Conservation (phyloP, 1,140 invertebrate genomes). For the Drosophila novamexicana region DNA sequence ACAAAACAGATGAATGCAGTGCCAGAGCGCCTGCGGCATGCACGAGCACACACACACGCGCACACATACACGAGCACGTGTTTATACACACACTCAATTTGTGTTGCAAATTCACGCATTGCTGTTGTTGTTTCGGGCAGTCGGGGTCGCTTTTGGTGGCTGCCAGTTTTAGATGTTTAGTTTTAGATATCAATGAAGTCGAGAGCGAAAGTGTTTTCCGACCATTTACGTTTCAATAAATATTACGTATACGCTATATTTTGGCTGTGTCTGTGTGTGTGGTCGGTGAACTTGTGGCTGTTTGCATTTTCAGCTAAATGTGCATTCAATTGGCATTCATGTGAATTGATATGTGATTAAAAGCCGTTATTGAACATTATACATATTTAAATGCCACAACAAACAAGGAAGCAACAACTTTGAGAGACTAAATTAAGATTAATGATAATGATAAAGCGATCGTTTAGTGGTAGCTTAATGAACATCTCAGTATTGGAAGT, state of each 20-base stretch:
- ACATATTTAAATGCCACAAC: constrained; percentile 6
- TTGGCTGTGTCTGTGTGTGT: constrained; percentile 13
- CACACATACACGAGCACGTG: constrained; percentile 33
- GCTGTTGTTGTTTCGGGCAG: constrained; percentile 23
- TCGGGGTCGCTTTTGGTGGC: constrained; percentile 57
- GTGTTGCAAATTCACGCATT: constrained; percentile 54
- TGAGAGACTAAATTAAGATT: background rate
- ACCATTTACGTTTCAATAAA: constrained; percentile 67
- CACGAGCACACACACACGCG: constrained; percentile 27
- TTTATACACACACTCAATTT: constrained; percentile 44
- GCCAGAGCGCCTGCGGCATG: constrained; percentile 54
- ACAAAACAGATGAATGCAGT: constrained; percentile 68
- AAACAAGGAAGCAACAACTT: constrained; percentile 19
- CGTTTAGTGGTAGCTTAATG: no score
- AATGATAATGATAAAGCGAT: background rate
- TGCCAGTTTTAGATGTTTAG: constrained; percentile 78
- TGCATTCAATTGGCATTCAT: constrained; percentile 47
- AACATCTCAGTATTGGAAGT: no score
- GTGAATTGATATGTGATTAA: constrained; percentile 21
- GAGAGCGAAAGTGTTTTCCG: constrained; percentile 77
- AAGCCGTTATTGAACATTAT: constrained; percentile 33
- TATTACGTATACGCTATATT: constrained; percentile 66
- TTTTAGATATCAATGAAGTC: constrained; percentile 78
- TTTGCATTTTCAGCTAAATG: constrained; percentile 37
- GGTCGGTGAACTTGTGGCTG: constrained; percentile 60